Evolutionary conservation across 2,797 vertebrate genomes (phyloP), one percentile per base, ranked within the genome.

Genomic region (Rhinogobio ventralis): DNA sequence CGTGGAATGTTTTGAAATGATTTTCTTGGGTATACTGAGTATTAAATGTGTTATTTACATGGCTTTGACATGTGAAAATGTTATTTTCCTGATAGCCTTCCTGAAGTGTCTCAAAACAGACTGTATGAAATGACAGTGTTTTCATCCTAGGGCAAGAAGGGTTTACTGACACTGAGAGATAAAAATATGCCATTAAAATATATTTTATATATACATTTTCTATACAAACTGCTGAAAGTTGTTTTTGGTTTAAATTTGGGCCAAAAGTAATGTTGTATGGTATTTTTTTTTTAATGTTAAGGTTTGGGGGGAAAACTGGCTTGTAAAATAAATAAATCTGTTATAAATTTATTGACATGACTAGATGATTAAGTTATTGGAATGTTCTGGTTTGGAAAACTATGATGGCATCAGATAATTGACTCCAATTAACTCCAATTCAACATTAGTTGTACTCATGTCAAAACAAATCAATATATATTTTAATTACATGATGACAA

Each of bases 1-100:
- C 39, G 11, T 77, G 25, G 49, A 55, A 62, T 57, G 33, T 77
- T 68, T 33, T 45, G n/a, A 82, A 82, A 82, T 73, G 13, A 3
- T 15, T 20, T 72, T 81, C 23, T 73, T 9, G 67, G 25, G 46
- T 15, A 42, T 28, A 8, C 14, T n/a, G 49, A 19, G 79, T n/a
- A 71, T 42, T 71, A 57, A 42, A 81, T 57, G 33, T 69, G 14
- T 69, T 81, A 55, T 55, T 69, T 69, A 39, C 68, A 2, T 69
- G 23, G 17, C n/a, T 53, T 69, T 53, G 39, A 49, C 36, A 45
- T 82, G 53, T 82, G 55, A 33, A 72, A 15, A 46, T 51, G 1
- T 6, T 20, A 53, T 83, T 83, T 75, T 53, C 45, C 10, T 33
- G 20, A 64, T 49, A 64, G 57, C 71, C 45, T 64, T 74, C 9